A percentile compares a stretch with the other conserved stretches of the same genome.
Conservation (phyloP, 2,888 invertebrate genomes). For the Drosophila fulvimacula region DNA sequence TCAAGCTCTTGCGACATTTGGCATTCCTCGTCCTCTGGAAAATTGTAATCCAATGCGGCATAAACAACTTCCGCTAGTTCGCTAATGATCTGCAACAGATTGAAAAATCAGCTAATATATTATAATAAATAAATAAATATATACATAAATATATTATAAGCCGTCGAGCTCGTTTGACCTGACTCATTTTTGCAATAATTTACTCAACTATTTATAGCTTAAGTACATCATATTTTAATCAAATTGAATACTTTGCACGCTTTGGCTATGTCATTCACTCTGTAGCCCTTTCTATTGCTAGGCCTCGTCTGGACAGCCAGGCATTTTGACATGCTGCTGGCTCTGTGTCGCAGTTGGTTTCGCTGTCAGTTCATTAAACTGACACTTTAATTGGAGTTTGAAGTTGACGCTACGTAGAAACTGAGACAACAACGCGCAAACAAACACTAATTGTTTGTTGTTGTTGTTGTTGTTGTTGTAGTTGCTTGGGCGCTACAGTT, state of each 20-base stretch:
- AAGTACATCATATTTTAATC: constrained; percentile 34
- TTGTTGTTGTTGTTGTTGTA: constrained; percentile 22
- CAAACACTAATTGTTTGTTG: constrained; percentile 59
- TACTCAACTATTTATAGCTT: constrained; percentile 30
- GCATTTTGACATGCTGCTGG: constrained; percentile 16
- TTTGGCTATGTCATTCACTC: constrained; percentile 2
- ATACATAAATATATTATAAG: too few relatives aligned
- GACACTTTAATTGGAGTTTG: constrained; percentile 78
- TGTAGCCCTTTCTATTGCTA: constrained; percentile 14
- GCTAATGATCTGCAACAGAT: constrained; percentile 88
- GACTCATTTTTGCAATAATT: background rate
- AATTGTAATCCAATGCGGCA: constrained; percentile 94
- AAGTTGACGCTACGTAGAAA: constrained; percentile 75
- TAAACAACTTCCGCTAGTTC: constrained; percentile 94
- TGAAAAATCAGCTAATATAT: background rate
- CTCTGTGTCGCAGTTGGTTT: constrained; percentile 15
- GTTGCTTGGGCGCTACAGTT: constrained; percentile 30
- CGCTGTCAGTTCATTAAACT: constrained; percentile 77
- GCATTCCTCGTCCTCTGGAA: constrained; percentile 93
- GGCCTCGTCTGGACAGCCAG: constrained; percentile 20
- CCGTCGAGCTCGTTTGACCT: background rate
- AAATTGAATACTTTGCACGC: constrained; percentile 3
- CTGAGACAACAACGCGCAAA: constrained; percentile 50
- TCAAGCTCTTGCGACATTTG: constrained; percentile 94
- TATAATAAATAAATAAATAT: background rate